A percentile compares a stretch with the other conserved stretches of the same genome.
Evolutionary conservation across 1,140 invertebrate genomes (phyloP).

Genomic region (Araneus ventricosus): DNA sequence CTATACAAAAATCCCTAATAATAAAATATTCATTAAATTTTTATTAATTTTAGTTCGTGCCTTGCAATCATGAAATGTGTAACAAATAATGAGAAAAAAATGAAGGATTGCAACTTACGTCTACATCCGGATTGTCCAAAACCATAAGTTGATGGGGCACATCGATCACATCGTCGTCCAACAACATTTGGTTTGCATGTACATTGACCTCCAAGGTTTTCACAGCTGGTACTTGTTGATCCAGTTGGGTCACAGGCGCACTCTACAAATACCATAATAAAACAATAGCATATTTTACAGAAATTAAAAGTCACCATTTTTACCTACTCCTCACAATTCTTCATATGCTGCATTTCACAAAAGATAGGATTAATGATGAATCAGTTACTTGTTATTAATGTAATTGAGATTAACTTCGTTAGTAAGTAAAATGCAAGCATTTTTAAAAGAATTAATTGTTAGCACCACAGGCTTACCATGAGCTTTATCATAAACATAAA

Average conservation of each 20-base stretch:
- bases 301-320: neutral
- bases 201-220: slow-evolving; percentile 92
- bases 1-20: too few relatives aligned
- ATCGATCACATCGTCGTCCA: slow-evolving; percentile 94
- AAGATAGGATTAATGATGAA: neutral
- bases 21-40: too few relatives aligned
- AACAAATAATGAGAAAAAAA: neutral
- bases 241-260: slow-evolving; percentile 81
- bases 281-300: slow-evolving; percentile 3
- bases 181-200: slow-evolving; percentile 97
- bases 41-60: too few relatives aligned
- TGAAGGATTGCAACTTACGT: slow-evolving; percentile 80
- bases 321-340: neutral
- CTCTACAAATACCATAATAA: slow-evolving; percentile 56
- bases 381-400: slow-evolving; percentile 1
- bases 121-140: slow-evolving; percentile 97
- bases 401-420: slow-evolving; percentile 44
- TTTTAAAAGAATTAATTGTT: slow-evolving; percentile 45
- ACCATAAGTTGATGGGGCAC: slow-evolving; percentile 96
- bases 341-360: slow-evolving; percentile 69
- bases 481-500: slow-evolving; percentile 89
- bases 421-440: slow-evolving; percentile 37
- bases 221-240: slow-evolving; percentile 93
- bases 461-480: slow-evolving; percentile 80
- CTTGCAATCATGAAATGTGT: neutral